Evolutionary conservation across 2,888 invertebrate species (phyloP), one percentile per base, ranked within the genome.

Genomic region (Julus scandinavius): DNA sequence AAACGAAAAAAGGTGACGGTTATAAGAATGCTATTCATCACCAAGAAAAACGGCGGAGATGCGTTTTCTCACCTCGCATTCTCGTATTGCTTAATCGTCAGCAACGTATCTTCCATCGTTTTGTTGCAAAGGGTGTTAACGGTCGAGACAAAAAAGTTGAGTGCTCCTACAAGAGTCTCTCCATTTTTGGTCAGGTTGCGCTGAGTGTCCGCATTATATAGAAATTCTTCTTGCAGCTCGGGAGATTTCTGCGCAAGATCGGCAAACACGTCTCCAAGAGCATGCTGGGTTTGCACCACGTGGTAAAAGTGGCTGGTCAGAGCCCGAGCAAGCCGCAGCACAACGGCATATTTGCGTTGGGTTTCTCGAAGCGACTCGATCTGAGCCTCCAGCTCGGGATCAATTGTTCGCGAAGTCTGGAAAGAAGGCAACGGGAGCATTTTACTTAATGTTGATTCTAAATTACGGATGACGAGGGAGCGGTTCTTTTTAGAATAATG

Each of bases 211-310:
- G 98, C 97, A 93, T 99, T 99, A 92, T 97, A 97, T 86, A 96
- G 94, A 93, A 99, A 98, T 93, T 97, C 97, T 91, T 97, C 97
- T 93, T 98, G 97, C 87, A 99, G 94, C 92, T 98, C 98, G 0
- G 98, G 98, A 89, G 98, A 97, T 92, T 98, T 98, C 93, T 98
- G 97, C 88, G 98, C 97, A 90, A 99, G 94, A 91, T 99, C 98
- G 15, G 97, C 96, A 93, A 99, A 98, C 41, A 97, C 96, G 92
- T 99, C 98, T 0, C 97, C 97, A 86, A 99, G 94, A 17, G 96
- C 96, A 92, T 97, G 96, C 94, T 95, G 95, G 0, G 97, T 96
- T 91, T 95, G 95, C 83, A 97, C 96, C 90, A 97, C 96, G 92
- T 96, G 95, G 92, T 95, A 95, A 92, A 97, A 97, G 93, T 99